Evolutionary conservation across 2,113 vertebrate species (phyloP), one percentile per base, ranked within the genome.

Genomic region (Megatriorchis doriae): DNA sequence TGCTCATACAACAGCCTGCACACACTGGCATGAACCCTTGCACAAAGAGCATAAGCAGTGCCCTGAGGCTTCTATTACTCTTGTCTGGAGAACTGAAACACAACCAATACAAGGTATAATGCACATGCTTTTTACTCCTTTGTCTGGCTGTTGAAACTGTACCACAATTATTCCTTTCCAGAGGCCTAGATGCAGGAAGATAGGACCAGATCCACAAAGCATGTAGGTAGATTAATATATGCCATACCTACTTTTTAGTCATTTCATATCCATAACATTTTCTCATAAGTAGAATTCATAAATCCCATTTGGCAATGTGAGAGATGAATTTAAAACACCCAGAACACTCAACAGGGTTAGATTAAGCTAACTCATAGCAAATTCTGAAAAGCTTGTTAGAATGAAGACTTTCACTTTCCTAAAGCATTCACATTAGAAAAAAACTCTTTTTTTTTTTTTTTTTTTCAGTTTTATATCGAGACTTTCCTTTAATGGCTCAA

Each of bases 131-230:
- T 93, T 86, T 61, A 56, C 20, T 74, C 11, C 13, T 32, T 88
- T 88, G 14, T 53, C 50, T 58, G 40, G 6, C 10, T 65, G 15
- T n/a, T 62, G 22, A 86, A 94, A 81, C 61, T 55, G 8, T 13
- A 22, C 4, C 14, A 26, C 7, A 29, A 1, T 73, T 88, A 80
- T 88, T 17, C 15, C 7, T 65, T 88, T 83, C 20, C 48, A 67
- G 25, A 79, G 43, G 20, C 14, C 42, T 43, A 45, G 23, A 67
- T 72, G 40, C 38, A 90, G 52, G 5, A 88, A 62, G 2, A 68
- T 11, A 92, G 14, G 16, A 23, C 3, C 34, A 70, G 53, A 77
- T 58, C 31, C 17, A 53, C 0, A 0, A 5, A 50, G 3, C 11
- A 26, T 9, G 2, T 10, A 63, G 9, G 8, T 11, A 55, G 5